Base-by-base conservation (phyloP, 2,113 vertebrate genomes). In the Dicerorhinus sumatrensis region DNA sequence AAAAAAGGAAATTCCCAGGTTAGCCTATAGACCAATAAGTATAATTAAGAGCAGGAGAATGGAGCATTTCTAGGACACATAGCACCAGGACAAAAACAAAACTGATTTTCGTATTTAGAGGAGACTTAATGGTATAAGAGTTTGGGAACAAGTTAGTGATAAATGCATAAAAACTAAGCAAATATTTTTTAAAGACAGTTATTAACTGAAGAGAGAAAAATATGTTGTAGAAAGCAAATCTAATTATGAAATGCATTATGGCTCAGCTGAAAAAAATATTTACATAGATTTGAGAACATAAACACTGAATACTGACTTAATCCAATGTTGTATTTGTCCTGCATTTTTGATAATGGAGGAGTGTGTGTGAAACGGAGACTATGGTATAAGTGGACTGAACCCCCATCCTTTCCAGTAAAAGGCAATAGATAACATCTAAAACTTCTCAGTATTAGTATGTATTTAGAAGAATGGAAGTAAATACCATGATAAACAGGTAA, bases 181-280 rank as follows among this genome's bases (percentile, higher is more conserved):
- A 67, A 62, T 42, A 75, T n/a, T 58, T 77, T 83, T 76, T 21
- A 76, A 72, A 63, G 56, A 48, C 18, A 62, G 16, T n/a, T 92
- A 39, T 69, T 93, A 82, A 85, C 7, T 33, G 8, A 56, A 87
- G 14, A 7, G 16, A 75, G 27, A 56, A 65, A 82, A 76, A 72
- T 27, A 42, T 60, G 12, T 51, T 39, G 10, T 51, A 77, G 27
- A 58, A 48, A 72, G 62, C 16, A 89, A 79, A 72, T 83, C 79
- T 63, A 83, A 33, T 54, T 81, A 80, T 56, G 13, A 83, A 70
- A 56, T 72, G 27, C 25, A 56, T 56, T 81, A 69, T 96, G 51
- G 8, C 8, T 63, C 6, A 72, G 11, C 23, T 91, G 1, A 60
- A 82, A 87, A 13, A 31, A 88, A n/a, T 39, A 25, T 60, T 75